Evolutionary conservation across 2,797 vertebrate species (phyloP).

Genomic region (Distichodus sexfasciatus): DNA sequence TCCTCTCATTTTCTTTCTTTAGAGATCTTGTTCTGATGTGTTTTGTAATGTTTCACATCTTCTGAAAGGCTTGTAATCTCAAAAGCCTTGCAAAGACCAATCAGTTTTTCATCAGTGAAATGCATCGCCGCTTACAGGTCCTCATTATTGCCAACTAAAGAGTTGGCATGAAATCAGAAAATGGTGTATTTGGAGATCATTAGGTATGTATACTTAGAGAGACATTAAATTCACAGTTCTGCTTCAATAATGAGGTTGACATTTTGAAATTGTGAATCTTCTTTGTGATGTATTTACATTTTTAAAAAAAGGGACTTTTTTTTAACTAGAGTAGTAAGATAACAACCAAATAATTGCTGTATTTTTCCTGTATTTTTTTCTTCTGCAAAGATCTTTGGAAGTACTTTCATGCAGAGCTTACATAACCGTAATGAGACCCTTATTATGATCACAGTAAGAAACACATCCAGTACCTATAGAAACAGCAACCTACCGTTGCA

Average conservation of each 20-base stretch:
- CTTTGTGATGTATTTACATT: no score
- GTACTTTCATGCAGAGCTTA: not conserved
- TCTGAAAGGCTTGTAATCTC: not conserved
- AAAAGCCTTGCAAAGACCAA: not conserved
- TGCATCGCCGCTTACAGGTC: not conserved
- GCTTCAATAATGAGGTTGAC: no score
- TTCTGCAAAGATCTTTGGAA: not conserved
- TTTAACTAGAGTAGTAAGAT: no score
- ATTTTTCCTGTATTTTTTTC: not conserved
- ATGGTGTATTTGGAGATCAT: not conserved
- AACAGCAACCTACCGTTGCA: not conserved
- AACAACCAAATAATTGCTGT: not conserved
- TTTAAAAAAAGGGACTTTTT: no score
- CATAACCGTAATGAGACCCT: not conserved
- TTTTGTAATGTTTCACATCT: no score
- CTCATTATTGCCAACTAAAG: not conserved
- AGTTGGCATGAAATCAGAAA: not conserved
- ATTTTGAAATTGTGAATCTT: no score
- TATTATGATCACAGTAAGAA: not conserved
- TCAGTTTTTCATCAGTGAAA: not conserved
- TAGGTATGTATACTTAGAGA: not conserved
- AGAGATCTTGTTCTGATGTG: not conserved
- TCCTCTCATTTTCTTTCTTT: no score
- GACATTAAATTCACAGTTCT: no score
- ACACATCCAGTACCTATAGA: not conserved